A percentile compares a stretch with the other conserved stretches of the same genome.
phyloP scores from a whole-genome alignment of 2,797 vertebrate genomes.

The Toxotes lorentzi region DNA sequence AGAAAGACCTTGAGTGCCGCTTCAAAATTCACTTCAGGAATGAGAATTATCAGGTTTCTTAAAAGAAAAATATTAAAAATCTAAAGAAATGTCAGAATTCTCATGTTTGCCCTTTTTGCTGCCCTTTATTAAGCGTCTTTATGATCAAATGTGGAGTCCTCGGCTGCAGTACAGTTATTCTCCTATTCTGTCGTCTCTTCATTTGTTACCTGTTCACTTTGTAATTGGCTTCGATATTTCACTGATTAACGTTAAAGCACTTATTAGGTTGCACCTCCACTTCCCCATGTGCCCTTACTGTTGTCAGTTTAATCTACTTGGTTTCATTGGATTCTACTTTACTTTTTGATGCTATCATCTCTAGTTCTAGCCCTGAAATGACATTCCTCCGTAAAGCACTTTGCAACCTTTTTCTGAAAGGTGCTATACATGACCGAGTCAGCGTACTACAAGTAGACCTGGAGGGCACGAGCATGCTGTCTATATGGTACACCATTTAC shows the following conservation, averaged over 20 bases:
- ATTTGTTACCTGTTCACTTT: too few relatives aligned
- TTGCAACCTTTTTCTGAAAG: not conserved
- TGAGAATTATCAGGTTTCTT: not conserved
- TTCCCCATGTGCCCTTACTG: not conserved
- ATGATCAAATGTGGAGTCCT: not conserved
- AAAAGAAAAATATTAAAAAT: too few relatives aligned
- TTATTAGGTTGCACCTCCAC: not conserved
- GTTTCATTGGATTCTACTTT: not conserved
- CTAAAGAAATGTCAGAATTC: not conserved
- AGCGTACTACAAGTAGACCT: not conserved
- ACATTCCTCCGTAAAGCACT: too few relatives aligned
- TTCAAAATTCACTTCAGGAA: not conserved
- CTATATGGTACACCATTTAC: not conserved
- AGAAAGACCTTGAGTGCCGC: not conserved
- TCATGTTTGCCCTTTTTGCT: not conserved
- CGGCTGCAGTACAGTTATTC: not conserved
- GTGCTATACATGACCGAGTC: not conserved
- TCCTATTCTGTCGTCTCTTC: too few relatives aligned
- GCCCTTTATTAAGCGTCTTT: not conserved
- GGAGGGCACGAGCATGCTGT: not conserved
- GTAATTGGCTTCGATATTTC: too few relatives aligned
- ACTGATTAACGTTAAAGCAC: not conserved
- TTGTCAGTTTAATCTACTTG: too few relatives aligned
- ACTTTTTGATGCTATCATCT: not conserved
- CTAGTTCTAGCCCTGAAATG: not conserved